These are phyloP conservation scores for Cichladusa arquata DNA, from an alignment of 2,113 vertebrate species.

Conservation along the genomic window DNA sequence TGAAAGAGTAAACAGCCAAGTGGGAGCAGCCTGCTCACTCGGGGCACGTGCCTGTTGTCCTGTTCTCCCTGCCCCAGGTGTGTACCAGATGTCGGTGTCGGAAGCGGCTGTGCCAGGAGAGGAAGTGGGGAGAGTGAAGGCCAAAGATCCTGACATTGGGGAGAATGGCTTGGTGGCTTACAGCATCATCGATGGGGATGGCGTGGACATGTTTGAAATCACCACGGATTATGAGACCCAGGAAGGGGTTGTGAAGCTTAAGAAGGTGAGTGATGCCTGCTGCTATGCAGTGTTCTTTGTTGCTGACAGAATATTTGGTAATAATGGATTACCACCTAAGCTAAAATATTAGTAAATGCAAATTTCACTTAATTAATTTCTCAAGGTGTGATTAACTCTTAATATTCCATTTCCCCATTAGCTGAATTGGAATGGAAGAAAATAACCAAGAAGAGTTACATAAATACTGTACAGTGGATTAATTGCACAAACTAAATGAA, in stretches of 20 bases:
- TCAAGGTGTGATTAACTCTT: slow-evolving; percentile 65
- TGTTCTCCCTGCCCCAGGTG: slow-evolving; percentile 73
- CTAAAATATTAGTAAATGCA: slow-evolving; percentile 47
- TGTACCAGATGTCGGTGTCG: slow-evolving; percentile 91
- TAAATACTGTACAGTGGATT: slow-evolving; percentile 63
- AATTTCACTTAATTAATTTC: slow-evolving; percentile 44
- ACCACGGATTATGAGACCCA: slow-evolving; percentile 91
- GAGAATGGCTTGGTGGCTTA: slow-evolving; percentile 94
- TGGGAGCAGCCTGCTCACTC: not conserved
- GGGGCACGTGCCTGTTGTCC: not conserved
- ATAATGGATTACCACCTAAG: slow-evolving; percentile 5
- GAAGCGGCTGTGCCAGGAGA: slow-evolving; percentile 91
- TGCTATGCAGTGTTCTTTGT: not conserved
- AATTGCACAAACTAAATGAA: slow-evolving; percentile 64
- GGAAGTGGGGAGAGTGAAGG: slow-evolving; percentile 92
- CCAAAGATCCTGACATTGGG: slow-evolving; percentile 92
- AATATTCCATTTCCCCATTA: slow-evolving; percentile 69
- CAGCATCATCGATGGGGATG: slow-evolving; percentile 89
- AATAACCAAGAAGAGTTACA: slow-evolving; percentile 57
- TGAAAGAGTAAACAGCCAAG: not conserved
- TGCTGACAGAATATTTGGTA: slow-evolving; percentile 11
- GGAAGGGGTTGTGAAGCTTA: slow-evolving; percentile 94
- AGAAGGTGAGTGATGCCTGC: slow-evolving; percentile 82
- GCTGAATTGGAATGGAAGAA: slow-evolving; percentile 68
- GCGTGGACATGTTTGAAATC: slow-evolving; percentile 87